Base-by-base conservation (phyloP, 2,888 invertebrate genomes). In the Carpatolechia fugitivella region DNA sequence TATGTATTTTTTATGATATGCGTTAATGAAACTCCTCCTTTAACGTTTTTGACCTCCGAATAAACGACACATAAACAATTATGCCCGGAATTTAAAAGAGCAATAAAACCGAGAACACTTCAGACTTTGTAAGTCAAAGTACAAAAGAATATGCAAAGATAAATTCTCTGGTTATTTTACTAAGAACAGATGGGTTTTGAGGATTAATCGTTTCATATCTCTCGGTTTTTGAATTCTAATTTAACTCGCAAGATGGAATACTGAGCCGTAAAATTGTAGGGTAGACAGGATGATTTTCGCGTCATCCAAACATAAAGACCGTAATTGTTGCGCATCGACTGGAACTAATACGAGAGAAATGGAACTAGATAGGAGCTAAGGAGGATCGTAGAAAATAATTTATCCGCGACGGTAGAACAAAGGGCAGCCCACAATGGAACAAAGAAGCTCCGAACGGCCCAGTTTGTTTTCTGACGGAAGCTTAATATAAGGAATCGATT, bases 271-370 rank as follows among this genome's bases (percentile, higher is more conserved):
- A 88, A 90, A 87, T 89, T 87, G 80, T 81, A 72, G 78, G 79
- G 74, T 75, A 81, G 80, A 74, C 81, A 74, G 72, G 80, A 84
- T 86, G 85, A 88, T 88, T 87, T 88, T 87, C 83, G 84, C 88
- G 82, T 86, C 88, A 89, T 86, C 82, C 84, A 81, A 78, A 82
- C 77, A 87, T 85, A 88, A 88, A 87, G 82, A 78, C 75, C 76
- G 82, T 88, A 90, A 90, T 89, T 88, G 89, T 88, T 88, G 84
- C 85, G 82, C 87, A 89, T 85, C 82, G 83, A 74, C 80, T 87
- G 89, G 87, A 88, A 90, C 89, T 89, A 90, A 90, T 85, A 83
- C 84, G 89, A 77, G 76, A 83, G 85, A 87, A 88, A 90, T 89
- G 87, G 85, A 85, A 87, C 82, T 81, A 80, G 86, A 87, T 82